These are phyloP conservation scores for Sphenodon punctatus DNA, from an alignment of 2,797 vertebrate genomes.

Conservation along the genomic window DNA sequence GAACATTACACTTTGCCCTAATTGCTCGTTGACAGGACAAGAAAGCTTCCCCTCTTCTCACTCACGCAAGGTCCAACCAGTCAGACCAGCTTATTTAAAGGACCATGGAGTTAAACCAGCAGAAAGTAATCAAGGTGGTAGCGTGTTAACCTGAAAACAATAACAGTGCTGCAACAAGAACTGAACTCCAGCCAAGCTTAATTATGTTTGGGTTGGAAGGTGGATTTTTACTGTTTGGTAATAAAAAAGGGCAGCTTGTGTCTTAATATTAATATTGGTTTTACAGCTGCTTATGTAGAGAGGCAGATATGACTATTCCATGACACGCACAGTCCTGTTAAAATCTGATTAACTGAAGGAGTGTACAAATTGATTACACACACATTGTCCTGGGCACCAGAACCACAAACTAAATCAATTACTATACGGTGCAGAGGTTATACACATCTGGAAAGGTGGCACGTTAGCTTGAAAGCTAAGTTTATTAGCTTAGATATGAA, in stretches of 20 bases:
- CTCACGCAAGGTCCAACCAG: conserved; percentile 79
- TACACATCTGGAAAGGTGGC: not conserved
- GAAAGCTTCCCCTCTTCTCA: conserved; percentile 51
- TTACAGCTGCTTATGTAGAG: conserved; percentile 56
- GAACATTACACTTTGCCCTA: conserved; percentile 59
- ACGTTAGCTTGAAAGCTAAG: not conserved
- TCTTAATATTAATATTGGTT: conserved; percentile 63
- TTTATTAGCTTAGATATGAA: not conserved
- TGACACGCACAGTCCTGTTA: conserved; percentile 37
- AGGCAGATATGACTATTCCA: conserved; percentile 4
- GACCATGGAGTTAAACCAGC: conserved; percentile 81
- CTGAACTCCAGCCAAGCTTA: conserved; percentile 76
- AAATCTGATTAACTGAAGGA: not conserved
- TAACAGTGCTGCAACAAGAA: conserved; percentile 66
- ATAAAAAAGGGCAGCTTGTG: conserved; percentile 54
- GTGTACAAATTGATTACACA: not conserved
- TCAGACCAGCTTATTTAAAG: conserved; percentile 77
- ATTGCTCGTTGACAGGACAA: conserved; percentile 71
- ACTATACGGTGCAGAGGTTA: fast-evolving
- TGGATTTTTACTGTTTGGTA: conserved; percentile 63
- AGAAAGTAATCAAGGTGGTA: conserved; percentile 77
- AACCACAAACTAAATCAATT: fast-evolving
- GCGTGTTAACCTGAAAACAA: conserved; percentile 66
- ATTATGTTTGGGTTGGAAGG: conserved; percentile 71
- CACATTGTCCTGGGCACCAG: not conserved